These are phyloP conservation scores for Trichosurus vulpecula DNA, from an alignment of 2,797 vertebrate species.

Conservation along the genomic window DNA sequence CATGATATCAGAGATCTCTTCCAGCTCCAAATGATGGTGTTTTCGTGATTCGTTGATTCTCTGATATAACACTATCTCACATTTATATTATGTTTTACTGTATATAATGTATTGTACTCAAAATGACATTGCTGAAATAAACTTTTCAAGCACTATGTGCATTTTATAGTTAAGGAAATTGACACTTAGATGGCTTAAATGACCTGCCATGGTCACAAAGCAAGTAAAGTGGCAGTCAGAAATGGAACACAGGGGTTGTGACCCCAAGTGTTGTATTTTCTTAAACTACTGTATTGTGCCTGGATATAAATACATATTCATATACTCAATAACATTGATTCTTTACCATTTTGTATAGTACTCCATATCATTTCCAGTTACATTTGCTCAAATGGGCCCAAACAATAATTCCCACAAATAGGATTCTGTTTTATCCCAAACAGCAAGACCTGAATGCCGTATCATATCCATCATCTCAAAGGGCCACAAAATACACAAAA, in stretches of 20 bases:
- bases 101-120: neutral
- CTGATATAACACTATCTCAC: neutral
- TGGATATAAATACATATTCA: neutral
- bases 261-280: neutral
- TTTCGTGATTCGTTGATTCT: neutral
- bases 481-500: neutral
- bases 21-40: neutral
- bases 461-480: neutral
- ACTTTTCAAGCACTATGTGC: neutral
- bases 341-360: neutral
- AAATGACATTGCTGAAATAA: neutral
- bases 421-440: slow-evolving; percentile 24
- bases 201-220: neutral
- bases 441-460: neutral
- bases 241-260: neutral
- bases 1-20: neutral
- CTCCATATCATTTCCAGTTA: neutral
- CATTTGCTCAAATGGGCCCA: slow-evolving; percentile 7
- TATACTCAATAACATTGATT: neutral
- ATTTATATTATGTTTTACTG: neutral
- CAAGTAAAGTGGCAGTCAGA: neutral
- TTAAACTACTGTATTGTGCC: slow-evolving; percentile 9
- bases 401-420: slow-evolving; percentile 17
- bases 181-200: neutral
- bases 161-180: neutral